Evolutionary conservation across 1,140 invertebrate genomes (phyloP), one percentile per base, ranked within the genome.

Genomic region (Sycophaga agraensis): DNA sequence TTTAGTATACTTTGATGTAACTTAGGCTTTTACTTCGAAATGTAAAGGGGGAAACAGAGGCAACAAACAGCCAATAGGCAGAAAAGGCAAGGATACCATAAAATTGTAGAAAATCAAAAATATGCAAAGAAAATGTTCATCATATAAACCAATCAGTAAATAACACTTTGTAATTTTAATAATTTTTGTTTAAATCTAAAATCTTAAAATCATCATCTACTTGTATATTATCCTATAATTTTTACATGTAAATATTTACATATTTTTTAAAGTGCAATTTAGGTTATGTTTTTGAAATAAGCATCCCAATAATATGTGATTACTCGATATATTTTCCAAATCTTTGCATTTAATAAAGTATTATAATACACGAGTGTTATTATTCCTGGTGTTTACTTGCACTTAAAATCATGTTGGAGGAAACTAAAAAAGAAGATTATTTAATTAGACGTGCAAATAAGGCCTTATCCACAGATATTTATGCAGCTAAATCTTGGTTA

Each of bases 401-500:
- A 14, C 11, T 22, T 26, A 46, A 57, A 55, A 54, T 31, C 12
- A 56, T 56, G 46, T 31, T 63, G 21, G 43, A 50, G 11, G 58
- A 72, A 65, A 59, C 78, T 50, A 80, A 82, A 55, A 88, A 89
- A 71, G 88, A 92, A 83, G 89, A 91, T 70, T 93, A 91, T 81
- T 85, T 93, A 56, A 88, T 93, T 69, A 83, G 84, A 56, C 81
- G 86, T 73, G 90, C 91, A 1, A 91, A 91, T 77, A 83, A 87
- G 69, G 84, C 85, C 31, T 80, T 91, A 26, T 83, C 86, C 56
- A 80, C 73, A 31, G 90, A 94, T 77, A 86, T 89, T 60, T 86
- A 86, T 76, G 85, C 88, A 31, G 91, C 92, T 1, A 94, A 94
- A 84, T 89, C 92, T 19, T 95, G 92, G 92, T 87, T 94, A 79